Evolutionary conservation across 2,113 vertebrate species (phyloP).

Genomic region (Sorex fumeus): DNA sequence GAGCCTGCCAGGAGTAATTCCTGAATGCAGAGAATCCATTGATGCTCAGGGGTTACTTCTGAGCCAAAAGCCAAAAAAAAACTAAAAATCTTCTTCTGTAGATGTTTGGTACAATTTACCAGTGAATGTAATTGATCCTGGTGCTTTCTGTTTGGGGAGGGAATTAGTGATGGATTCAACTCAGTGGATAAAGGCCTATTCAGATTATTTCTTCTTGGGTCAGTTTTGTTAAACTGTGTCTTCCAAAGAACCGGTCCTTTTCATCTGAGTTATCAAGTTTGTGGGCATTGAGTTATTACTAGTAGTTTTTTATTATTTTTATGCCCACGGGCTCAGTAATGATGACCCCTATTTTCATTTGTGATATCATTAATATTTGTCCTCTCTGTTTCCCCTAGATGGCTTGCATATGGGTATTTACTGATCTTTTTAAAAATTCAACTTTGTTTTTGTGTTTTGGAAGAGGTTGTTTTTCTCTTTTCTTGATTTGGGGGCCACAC

Average conservation of each 20-base stretch:
- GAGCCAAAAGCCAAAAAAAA: too few species aligned
- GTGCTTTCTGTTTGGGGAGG: background rate
- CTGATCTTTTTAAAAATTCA: too few species aligned
- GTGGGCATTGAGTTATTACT: background rate
- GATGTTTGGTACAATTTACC: constrained; percentile 14
- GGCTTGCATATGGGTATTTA: background rate
- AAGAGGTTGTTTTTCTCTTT: too few species aligned
- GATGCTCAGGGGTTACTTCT: too few species aligned
- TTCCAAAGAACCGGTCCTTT: background rate
- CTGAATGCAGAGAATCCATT: too few species aligned
- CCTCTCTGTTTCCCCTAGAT: background rate
- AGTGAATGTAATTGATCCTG: background rate
- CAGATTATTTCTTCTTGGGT: constrained; percentile 1
- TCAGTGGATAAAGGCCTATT: constrained; percentile 5
- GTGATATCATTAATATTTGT: background rate
- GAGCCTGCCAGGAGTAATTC: too few species aligned
- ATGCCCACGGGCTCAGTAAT: background rate
- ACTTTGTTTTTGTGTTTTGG: too few species aligned
- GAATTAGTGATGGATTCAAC: constrained; percentile 14
- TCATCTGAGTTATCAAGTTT: background rate
- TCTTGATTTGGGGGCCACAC: too few species aligned
- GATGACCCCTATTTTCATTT: constrained; percentile 21
- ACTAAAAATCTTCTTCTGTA: background rate
- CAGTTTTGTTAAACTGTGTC: background rate
- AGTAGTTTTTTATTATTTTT: too few species aligned